Evolutionary conservation across 1,140 invertebrate genomes (phyloP).

Genomic region (Reticulitermes speratus): DNA sequence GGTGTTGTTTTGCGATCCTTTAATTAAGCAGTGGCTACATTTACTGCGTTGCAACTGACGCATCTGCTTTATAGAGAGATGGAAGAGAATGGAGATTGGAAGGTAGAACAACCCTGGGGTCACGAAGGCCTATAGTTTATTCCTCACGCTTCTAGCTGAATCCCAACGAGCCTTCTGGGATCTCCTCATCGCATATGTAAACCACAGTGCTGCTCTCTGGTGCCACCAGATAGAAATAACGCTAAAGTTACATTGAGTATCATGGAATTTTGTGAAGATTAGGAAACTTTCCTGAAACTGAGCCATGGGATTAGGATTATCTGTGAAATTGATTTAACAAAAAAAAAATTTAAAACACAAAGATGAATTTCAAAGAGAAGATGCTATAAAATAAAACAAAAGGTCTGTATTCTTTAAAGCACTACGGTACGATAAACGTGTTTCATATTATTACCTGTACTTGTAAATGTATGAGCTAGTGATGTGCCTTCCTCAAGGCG

Average conservation of each 20-base stretch:
- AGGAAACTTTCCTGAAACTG: background rate
- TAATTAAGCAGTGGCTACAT: too few relatives aligned
- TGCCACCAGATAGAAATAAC: background rate
- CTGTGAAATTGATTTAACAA: conserved; percentile 10
- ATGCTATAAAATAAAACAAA: background rate
- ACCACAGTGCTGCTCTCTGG: background rate
- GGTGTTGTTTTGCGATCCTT: too few relatives aligned
- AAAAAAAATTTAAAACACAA: background rate
- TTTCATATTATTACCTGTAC: too few relatives aligned
- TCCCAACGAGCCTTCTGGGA: background rate
- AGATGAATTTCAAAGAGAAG: background rate
- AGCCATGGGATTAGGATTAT: background rate
- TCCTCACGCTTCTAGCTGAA: background rate
- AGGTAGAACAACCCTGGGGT: background rate
- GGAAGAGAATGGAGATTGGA: background rate
- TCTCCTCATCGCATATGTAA: background rate
- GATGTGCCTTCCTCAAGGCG: too few relatives aligned
- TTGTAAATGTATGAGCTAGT: too few relatives aligned
- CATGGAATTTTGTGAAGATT: background rate
- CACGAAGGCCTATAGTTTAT: background rate
- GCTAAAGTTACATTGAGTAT: background rate
- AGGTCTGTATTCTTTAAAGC: too few relatives aligned
- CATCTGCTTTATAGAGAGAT: background rate
- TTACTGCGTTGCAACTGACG: too few relatives aligned
- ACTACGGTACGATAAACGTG: too few relatives aligned